A percentile compares a stretch with the other conserved stretches of the same genome.
Evolutionary conservation across 2,888 invertebrate genomes (phyloP).

Genomic region (Flexamia atlantica): DNA sequence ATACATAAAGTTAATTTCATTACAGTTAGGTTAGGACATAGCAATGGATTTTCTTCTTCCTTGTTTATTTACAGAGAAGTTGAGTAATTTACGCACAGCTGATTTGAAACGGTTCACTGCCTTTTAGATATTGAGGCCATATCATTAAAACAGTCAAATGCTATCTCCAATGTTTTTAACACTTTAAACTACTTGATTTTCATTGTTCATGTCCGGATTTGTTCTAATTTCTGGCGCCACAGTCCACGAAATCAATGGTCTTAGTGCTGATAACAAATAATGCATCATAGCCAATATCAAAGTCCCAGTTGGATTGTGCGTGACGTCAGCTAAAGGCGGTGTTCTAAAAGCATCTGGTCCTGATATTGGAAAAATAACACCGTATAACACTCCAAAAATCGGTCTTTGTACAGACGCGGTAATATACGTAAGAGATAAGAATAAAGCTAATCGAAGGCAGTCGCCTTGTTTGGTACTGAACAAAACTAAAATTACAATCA

Average conservation of each 20-base stretch:
- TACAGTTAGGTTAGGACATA: no score
- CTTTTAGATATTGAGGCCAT: no score
- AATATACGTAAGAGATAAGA: conserved; percentile 50
- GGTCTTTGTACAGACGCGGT: conserved; percentile 55
- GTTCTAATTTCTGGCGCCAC: background rate
- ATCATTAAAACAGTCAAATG: no score
- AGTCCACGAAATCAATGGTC: conserved; percentile 53
- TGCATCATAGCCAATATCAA: conserved; percentile 55
- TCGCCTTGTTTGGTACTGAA: conserved; percentile 8
- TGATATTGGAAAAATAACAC: conserved; percentile 16
- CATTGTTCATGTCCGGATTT: background rate
- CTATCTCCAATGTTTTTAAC: no score
- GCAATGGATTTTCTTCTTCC: no score
- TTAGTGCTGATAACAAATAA: conserved; percentile 58
- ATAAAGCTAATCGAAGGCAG: conserved; percentile 43
- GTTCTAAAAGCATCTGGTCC: conserved; percentile 60
- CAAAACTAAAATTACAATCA: conserved; percentile 29
- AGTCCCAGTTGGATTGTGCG: conserved; percentile 44
- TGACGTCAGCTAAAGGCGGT: conserved; percentile 61
- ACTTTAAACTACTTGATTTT: conserved; percentile 17
- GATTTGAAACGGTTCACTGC: no score
- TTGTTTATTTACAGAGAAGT: no score
- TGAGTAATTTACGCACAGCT: no score
- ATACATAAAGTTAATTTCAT: no score
- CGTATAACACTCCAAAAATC: conserved; percentile 58